Percentiles rank a stretch among this genome's conserved stretches.
Evolutionary conservation across 2,888 invertebrate genomes (phyloP).

Genomic region (Axea sp.): DNA sequence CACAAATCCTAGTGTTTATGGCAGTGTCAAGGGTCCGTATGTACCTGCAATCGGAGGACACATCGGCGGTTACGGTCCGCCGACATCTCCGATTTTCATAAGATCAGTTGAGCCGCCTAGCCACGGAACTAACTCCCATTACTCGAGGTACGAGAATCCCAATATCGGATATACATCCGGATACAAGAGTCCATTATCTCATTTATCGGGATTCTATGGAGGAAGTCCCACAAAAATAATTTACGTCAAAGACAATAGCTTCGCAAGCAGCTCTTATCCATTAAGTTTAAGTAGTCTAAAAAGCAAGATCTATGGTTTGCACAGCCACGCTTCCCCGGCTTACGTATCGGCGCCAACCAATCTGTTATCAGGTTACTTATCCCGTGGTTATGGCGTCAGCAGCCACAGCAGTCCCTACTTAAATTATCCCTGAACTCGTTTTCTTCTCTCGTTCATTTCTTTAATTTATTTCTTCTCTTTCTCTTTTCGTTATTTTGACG

Average conservation of each 20-base stretch:
- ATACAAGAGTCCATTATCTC: conserved; percentile 42
- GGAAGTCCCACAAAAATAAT: conserved; percentile 66
- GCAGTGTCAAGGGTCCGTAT: conserved; percentile 30
- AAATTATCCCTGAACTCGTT: conserved; percentile 29
- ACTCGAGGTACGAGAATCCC: conserved; percentile 56
- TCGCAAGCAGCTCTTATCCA: conserved; percentile 59
- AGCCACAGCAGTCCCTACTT: conserved; percentile 47
- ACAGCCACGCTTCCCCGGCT: conserved; percentile 61
- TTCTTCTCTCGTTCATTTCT: not conserved
- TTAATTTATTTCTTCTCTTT: not conserved
- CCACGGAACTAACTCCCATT: conserved; percentile 30
- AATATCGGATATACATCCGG: conserved; percentile 64
- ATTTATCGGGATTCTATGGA: conserved; percentile 60
- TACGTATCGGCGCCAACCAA: conserved; percentile 59
- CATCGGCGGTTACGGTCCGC: conserved; percentile 25
- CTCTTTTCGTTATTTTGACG: not conserved
- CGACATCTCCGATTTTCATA: conserved; percentile 35
- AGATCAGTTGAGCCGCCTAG: conserved; percentile 33
- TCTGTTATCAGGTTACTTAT: conserved; percentile 61
- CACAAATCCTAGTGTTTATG: conserved; percentile 27
- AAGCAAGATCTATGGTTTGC: conserved; percentile 59
- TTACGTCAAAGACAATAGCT: conserved; percentile 67
- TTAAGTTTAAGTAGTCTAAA: conserved; percentile 67
- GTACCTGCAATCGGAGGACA: conserved; percentile 39
- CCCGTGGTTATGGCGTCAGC: conserved; percentile 64